phyloP scores from a whole-genome alignment of 2,797 vertebrate genomes.

The Momotus momota region DNA sequence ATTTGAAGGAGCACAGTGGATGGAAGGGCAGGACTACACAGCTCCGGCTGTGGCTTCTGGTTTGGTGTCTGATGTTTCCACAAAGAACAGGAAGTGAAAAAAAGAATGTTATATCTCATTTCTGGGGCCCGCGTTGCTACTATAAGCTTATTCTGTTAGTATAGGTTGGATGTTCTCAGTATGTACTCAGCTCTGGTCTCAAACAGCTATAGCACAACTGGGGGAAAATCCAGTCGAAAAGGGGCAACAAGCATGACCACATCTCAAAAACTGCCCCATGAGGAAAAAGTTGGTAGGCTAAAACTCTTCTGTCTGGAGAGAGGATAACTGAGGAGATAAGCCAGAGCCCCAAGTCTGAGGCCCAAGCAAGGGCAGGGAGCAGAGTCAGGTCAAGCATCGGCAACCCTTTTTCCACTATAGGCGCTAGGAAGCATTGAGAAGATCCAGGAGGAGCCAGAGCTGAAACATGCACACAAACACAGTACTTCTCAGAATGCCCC shows the following conservation, averaged over 20 bases:
- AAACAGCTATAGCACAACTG: not conserved
- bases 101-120: not conserved
- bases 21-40: not conserved
- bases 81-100: not conserved
- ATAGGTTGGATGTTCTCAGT: not conserved
- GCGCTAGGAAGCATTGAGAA: not conserved
- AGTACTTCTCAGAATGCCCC: not conserved
- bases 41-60: not conserved
- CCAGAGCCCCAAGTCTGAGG: not conserved
- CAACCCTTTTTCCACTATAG: not conserved
- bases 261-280: not conserved
- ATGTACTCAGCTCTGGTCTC: not conserved
- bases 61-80: not conserved
- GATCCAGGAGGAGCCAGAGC: not conserved
- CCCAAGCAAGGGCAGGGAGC: not conserved
- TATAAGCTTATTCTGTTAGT: not conserved
- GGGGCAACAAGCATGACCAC: not conserved
- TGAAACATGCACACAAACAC: rapidly evolving
- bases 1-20: not conserved
- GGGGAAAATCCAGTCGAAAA: not conserved
- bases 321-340: not conserved
- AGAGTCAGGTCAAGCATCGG: not conserved
- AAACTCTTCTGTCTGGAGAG: not conserved
- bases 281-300: not conserved
- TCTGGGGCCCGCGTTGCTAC: not conserved